A percentile compares a stretch with the other conserved stretches of the same genome.
phyloP scores from a whole-genome alignment of 2,888 invertebrate species.

The Leptura quadrifasciata region DNA sequence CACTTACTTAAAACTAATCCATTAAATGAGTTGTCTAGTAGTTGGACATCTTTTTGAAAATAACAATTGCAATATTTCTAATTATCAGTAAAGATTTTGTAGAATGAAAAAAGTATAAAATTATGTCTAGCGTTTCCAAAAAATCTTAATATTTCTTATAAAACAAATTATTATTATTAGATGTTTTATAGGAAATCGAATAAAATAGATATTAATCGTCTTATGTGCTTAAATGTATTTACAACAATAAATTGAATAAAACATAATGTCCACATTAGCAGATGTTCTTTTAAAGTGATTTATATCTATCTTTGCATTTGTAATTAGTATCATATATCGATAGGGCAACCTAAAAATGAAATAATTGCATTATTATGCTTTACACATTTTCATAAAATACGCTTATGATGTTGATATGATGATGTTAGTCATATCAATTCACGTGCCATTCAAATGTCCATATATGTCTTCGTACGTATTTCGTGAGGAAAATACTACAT shows the following conservation, averaged over 20 bases:
- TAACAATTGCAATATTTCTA: too few species aligned
- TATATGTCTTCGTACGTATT: background rate
- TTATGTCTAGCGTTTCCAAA: too few species aligned
- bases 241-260: background rate
- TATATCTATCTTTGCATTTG: background rate
- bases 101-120: too few species aligned
- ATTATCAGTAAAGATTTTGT: too few species aligned
- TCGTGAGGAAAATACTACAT: background rate
- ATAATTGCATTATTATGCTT: background rate
- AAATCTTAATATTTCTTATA: too few species aligned
- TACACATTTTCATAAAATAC: background rate
- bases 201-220: too few species aligned
- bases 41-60: too few species aligned
- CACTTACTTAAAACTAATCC: too few species aligned
- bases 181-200: too few species aligned
- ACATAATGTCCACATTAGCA: background rate
- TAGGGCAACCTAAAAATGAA: background rate
- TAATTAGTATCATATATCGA: background rate
- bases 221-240: too few species aligned
- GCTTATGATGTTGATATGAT: background rate
- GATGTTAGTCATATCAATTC: background rate
- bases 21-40: too few species aligned
- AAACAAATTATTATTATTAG: too few species aligned
- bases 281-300: background rate
- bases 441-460: background rate